Conservation (phyloP, 92 coral and sea anemone genomes). For the Porites divaricata region DNA sequence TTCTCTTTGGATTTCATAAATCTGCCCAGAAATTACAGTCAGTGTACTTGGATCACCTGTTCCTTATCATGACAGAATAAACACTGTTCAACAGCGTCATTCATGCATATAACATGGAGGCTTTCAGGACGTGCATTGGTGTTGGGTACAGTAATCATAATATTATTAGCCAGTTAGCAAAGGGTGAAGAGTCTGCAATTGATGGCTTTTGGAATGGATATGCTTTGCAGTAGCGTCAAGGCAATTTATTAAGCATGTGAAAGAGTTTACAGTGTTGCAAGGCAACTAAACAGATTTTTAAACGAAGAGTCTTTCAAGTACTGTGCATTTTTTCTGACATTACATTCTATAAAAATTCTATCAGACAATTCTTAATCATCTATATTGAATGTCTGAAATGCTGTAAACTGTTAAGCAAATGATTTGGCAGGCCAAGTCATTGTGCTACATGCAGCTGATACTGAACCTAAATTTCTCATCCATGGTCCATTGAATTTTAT, state of each 20-base stretch:
- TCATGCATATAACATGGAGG: not conserved
- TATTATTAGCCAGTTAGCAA: not conserved
- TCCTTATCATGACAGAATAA: not conserved
- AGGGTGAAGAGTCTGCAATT: not conserved
- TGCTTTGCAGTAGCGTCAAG: not conserved
- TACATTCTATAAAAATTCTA: not conserved
- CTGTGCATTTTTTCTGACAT: constrained; percentile 13
- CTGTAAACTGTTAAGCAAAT: not conserved
- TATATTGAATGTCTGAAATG: not conserved
- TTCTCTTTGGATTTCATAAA: constrained; percentile 8
- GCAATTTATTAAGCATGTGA: not conserved
- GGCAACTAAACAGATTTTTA: constrained; percentile 24
- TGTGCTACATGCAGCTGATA: not conserved
- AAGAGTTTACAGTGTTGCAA: constrained; percentile 24
- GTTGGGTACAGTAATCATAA: constrained; percentile 14
- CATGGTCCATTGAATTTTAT: not conserved
- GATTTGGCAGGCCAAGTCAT: constrained; percentile 56
- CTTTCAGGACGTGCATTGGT: constrained; percentile 18
- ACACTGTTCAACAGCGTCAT: not conserved
- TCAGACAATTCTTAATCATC: too few relatives aligned
- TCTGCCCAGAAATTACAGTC: not conserved
- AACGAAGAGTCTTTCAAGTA: not conserved
- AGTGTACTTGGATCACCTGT: constrained; percentile 1
- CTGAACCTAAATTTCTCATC: not conserved
- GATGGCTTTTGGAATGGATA: constrained; percentile 5